These are phyloP conservation scores for Lepidochitona cinerea DNA, from an alignment of 2,888 invertebrate genomes.

Conservation along the genomic window DNA sequence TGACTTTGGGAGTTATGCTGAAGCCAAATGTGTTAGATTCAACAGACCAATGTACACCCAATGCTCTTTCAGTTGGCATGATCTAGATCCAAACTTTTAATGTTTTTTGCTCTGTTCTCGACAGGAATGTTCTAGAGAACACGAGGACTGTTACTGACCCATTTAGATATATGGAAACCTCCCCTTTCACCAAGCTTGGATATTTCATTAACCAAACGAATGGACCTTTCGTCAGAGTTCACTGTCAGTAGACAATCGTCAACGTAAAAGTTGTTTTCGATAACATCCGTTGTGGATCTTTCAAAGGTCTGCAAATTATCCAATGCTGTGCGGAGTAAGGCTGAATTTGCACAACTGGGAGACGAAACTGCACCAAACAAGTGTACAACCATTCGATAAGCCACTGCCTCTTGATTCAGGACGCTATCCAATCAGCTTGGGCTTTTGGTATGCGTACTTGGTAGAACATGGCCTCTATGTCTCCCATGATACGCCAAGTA, in stretches of 20 bases:
- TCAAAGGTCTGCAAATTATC: background rate
- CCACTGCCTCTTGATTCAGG: background rate
- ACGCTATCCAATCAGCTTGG: background rate
- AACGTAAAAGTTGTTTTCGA: background rate
- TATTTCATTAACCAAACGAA: slow-evolving; percentile 7
- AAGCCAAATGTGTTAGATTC: slow-evolving; percentile 10
- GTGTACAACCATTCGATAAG: background rate
- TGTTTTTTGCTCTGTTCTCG: background rate
- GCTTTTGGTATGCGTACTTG: slow-evolving; percentile 16
- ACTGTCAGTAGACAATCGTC: background rate
- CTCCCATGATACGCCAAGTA: slow-evolving; percentile 28
- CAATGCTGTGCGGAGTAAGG: background rate
- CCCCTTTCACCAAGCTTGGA: background rate
- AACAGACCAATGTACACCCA: slow-evolving; percentile 15
- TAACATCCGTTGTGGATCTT: background rate
- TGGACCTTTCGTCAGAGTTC: background rate
- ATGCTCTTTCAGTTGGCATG: slow-evolving; percentile 2
- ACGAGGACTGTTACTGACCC: slow-evolving; percentile 11
- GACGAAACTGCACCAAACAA: background rate
- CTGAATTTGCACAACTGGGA: background rate
- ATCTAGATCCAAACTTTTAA: slow-evolving; percentile 7
- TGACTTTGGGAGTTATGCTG: background rate
- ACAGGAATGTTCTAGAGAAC: slow-evolving; percentile 14
- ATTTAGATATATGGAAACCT: slow-evolving; percentile 14
- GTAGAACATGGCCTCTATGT: slow-evolving; percentile 37